These are phyloP conservation scores for Rhabdomys pumilio DNA, from an alignment of 2,797 vertebrate species.

Conservation along the genomic window DNA sequence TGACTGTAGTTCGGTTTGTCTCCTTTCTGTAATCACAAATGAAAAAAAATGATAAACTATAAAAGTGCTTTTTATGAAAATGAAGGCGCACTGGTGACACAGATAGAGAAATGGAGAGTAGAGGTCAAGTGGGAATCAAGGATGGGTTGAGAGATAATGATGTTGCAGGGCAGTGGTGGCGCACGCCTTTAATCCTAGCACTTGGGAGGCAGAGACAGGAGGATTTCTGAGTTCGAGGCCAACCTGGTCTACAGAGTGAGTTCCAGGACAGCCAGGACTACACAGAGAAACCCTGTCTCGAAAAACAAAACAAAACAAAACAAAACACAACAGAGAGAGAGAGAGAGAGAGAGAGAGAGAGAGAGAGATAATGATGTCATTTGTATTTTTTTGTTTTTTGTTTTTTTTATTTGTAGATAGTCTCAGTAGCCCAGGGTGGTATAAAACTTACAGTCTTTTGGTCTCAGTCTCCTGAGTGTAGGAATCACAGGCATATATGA, in stretches of 20 bases:
- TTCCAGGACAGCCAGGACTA: too few relatives aligned
- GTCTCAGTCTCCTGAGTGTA: background rate
- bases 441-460: background rate
- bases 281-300: too few relatives aligned
- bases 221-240: too few relatives aligned
- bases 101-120: background rate
- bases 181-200: too few relatives aligned
- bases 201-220: too few relatives aligned
- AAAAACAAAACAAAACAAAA: too few relatives aligned
- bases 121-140: background rate
- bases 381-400: background rate
- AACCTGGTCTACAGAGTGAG: too few relatives aligned
- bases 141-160: background rate
- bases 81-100: background rate
- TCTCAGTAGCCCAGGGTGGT: background rate
- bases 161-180: too few relatives aligned
- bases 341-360: background rate
- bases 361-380: background rate
- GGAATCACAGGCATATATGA: background rate
- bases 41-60: background rate
- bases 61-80: constrained; percentile 50
- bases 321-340: too few relatives aligned
- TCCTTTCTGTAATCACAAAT: background rate
- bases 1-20: background rate
- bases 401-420: background rate